A percentile compares a stretch with the other conserved stretches of the same genome.
Evolutionary conservation across 2,888 invertebrate genomes (phyloP).

Genomic region (Leptinotarsa peninsularis): DNA sequence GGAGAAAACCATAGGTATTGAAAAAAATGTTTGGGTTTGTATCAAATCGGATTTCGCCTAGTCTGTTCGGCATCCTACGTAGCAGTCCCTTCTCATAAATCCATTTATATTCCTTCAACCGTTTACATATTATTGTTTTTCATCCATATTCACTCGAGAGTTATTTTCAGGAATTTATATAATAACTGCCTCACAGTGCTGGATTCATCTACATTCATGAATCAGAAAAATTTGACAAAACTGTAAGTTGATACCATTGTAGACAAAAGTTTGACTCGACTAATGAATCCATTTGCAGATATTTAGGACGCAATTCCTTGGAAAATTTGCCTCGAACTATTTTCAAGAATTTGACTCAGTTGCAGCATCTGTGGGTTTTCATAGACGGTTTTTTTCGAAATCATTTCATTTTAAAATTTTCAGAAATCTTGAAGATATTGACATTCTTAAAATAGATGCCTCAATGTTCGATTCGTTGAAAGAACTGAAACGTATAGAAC

Average conservation of each 20-base stretch:
- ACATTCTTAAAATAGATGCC: background rate
- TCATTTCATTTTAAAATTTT: background rate
- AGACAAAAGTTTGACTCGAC: background rate
- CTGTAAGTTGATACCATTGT: background rate
- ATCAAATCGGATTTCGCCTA: too few relatives aligned
- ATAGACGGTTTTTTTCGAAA: too few relatives aligned
- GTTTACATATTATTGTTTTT: too few relatives aligned
- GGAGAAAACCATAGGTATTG: too few relatives aligned
- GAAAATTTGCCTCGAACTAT: background rate
- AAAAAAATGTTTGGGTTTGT: too few relatives aligned
- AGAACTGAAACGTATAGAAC: background rate
- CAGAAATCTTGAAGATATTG: conserved; percentile 4
- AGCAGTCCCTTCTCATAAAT: too few relatives aligned
- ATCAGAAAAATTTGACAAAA: background rate
- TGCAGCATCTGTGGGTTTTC: background rate
- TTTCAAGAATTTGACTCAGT: background rate
- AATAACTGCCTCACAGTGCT: background rate
- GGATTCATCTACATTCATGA: background rate
- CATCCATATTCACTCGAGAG: background rate
- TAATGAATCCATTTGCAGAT: background rate
- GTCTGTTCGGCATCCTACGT: too few relatives aligned
- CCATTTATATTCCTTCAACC: too few relatives aligned
- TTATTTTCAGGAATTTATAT: conserved; percentile 2
- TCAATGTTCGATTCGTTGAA: background rate
- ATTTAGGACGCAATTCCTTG: conserved; percentile 5